Evolutionary conservation across 2,888 invertebrate species (phyloP).

Genomic region (Plagodis pulveraria): DNA sequence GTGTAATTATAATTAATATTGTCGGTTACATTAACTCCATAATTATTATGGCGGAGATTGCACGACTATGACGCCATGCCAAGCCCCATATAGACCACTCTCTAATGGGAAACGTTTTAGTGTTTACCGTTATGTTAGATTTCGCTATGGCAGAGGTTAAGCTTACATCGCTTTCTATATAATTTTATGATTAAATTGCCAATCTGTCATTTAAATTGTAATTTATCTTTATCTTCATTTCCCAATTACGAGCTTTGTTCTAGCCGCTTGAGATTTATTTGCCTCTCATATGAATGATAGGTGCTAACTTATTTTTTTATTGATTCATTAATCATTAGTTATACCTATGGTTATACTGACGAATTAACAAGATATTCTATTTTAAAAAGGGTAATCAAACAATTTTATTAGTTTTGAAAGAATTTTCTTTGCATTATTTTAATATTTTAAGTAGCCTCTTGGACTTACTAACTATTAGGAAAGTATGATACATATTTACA

Average conservation of each 20-base stretch:
- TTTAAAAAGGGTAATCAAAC: conserved; percentile 50
- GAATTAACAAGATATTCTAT: too few species aligned
- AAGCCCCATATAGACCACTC: conserved; percentile 47
- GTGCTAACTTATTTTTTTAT: too few species aligned
- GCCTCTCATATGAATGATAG: too few species aligned
- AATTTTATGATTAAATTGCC: conserved; percentile 23
- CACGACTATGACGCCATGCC: conserved; percentile 55
- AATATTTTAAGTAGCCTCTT: conserved; percentile 70
- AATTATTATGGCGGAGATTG: conserved; percentile 59
- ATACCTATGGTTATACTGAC: too few species aligned
- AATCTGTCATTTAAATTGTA: conserved; percentile 11
- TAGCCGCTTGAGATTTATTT: neutral
- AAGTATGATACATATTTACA: conserved; percentile 61
- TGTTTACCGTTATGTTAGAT: conserved; percentile 35
- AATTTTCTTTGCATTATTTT: conserved; percentile 52
- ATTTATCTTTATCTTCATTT: neutral
- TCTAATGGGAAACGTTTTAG: conserved; percentile 44
- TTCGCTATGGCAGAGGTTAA: conserved; percentile 34
- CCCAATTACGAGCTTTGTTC: conserved; percentile 3
- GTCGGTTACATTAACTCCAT: conserved; percentile 57
- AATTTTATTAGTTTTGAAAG: conserved; percentile 44
- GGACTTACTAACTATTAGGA: conserved; percentile 51
- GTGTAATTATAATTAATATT: conserved; percentile 72
- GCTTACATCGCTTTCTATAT: conserved; percentile 32
- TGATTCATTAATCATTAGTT: too few species aligned